Base-by-base conservation (phyloP, 2,888 invertebrate genomes). In the Athalia cordata region DNA sequence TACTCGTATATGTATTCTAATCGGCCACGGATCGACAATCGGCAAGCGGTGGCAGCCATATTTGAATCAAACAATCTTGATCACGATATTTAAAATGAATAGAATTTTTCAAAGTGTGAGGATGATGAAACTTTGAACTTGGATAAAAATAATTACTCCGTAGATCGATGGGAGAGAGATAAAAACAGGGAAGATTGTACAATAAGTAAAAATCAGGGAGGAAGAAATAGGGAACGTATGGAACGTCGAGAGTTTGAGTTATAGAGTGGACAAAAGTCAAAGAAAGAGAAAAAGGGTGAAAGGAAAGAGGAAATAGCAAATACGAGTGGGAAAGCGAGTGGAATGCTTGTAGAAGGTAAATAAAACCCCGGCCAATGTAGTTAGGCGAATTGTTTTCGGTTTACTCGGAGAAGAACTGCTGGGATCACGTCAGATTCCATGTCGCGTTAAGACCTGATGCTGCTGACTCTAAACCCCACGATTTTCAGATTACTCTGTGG, bases 351-450 rank as follows among this genome's bases (percentile, higher is more conserved):
- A 68, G 52, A 68, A 55, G 52, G 68, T 55, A 68, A 55, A 72
- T 57, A 59, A 72, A 72, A 7, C 59, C 59, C 72, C 13, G 29
- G 59, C 72, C 59, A 72, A 59, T 59, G 70, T 57, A 70, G 70
- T 70, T 70, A 43, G 57, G 70, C 70, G 57, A 70, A 70, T 70
- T 70, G 70, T 70, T 70, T 59, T 70, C 68, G 55, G 68, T 68
- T 68, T 68, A 68, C 52, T 55, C 55, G 50, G 15, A 13, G 52
- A 29, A 29, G 29, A 68, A 68, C 55, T 68, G 68, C 43, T 55
- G 68, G 43, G n/a, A 68, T 68, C 52, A 55, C 68, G 68, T 68
- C n/a, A 68, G 43, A 55, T 29, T 55, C 43, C 7, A 55, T 68
- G 29, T 55, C 68, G 43, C 29, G 68, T 5, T 68, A 29, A 55